Base-by-base conservation (phyloP, 2,797 vertebrate genomes). In the Parambassis ranga region DNA sequence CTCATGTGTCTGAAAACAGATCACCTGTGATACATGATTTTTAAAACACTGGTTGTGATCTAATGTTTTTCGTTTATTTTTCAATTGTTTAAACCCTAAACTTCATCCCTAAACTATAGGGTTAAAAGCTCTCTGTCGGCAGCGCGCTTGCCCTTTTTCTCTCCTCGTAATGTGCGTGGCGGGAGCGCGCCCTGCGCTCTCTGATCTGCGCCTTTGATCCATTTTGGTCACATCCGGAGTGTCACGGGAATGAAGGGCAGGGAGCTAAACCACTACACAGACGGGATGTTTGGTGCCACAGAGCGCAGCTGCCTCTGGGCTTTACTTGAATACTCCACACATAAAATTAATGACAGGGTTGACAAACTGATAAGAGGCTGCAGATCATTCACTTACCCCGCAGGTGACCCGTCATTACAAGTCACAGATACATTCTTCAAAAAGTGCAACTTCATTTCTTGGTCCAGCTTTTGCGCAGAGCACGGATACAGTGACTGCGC, bases 401-500 rank as follows among this genome's bases (percentile, higher is more conserved):
- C 94, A 16, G 94, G 89, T 64, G 92, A 95, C 33, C 95, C 95
- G 65, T 96, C 95, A 65, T 96, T 96, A 71, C 95, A 96, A 33
- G 94, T 94, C 78, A 92, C 94, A 5, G 95, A 94, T 11, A 65
- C 61, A 49, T 96, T 95, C 59, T 81, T 87, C 65, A 95, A 65
- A 67, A 94, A 89, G 64, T 93, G 89, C 67, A 95, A 68, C 70
- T 91, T 93, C 89, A 96, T 92, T 65, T 95, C 93, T 53, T 95
- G 90, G 36, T 93, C 90, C 71, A 95, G 89, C 33, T 92, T 93
- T 83, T 94, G 94, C 23, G 93, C 92, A 0, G 95, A 95, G 75
- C 95, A 96, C 27, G 94, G 94, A 73, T 95, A 95, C 26, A 95
- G 84, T 0, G 95, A 95, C 87, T 95, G 94, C 27, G 95, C 94